Conservation (phyloP, 1,140 invertebrate genomes). For the Acromyrmex heyeri region DNA sequence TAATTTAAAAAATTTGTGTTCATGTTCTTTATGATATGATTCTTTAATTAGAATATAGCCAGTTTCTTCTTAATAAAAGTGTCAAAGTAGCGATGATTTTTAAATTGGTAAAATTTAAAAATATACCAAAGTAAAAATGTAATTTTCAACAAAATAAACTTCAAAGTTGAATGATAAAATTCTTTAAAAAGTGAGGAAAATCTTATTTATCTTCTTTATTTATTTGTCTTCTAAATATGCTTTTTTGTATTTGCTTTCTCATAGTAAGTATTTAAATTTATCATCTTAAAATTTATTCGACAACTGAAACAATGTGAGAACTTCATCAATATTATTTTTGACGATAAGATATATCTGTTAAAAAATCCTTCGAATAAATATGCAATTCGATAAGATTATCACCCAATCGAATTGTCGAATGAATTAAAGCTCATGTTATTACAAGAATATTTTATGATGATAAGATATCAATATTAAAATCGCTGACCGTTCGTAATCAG, state of each 20-base stretch:
- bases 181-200: not conserved
- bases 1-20: not conserved
- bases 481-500: not conserved
- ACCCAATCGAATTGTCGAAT: not conserved
- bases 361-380: not conserved
- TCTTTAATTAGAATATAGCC: not conserved
- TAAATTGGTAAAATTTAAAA: not conserved
- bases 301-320: not conserved
- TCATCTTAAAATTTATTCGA: not conserved
- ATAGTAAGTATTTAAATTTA: not conserved
- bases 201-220: not conserved
- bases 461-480: not conserved
- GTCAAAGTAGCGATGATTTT: not conserved
- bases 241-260: not conserved
- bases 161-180: not conserved
- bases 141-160: not conserved
- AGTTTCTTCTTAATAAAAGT: not conserved
- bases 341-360: not conserved
- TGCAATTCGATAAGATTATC: slow-evolving; percentile 5
- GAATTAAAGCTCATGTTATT: slow-evolving; percentile 16
- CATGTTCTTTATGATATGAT: not conserved
- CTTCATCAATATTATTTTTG: not conserved
- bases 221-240: not conserved
- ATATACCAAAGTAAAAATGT: not conserved
- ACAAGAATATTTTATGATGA: not conserved